These are phyloP conservation scores for Zaprionus bogoriensis DNA, from an alignment of 2,888 invertebrate species.

Conservation along the genomic window DNA sequence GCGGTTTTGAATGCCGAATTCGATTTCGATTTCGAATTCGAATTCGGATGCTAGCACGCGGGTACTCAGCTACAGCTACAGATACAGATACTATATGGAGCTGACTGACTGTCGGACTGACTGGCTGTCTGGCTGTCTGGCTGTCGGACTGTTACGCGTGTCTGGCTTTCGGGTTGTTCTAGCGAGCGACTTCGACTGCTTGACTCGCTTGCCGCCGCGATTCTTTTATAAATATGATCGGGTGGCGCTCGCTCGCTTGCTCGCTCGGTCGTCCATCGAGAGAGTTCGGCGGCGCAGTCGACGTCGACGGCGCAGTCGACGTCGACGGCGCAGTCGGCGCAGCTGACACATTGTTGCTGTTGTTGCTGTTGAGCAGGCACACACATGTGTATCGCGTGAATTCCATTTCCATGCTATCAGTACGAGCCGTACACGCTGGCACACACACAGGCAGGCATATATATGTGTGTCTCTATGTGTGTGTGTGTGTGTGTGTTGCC, in stretches of 20 bases:
- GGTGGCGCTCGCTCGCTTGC: too few species aligned
- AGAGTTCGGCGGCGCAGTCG: conserved; percentile 37
- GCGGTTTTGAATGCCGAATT: neutral
- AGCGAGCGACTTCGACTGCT: conserved; percentile 77
- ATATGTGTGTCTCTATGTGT: neutral
- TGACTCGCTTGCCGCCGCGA: conserved; percentile 69
- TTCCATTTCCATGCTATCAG: conserved; percentile 68
- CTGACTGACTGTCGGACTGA: neutral
- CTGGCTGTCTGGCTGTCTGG: conserved; percentile 10
- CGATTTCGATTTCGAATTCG: neutral
- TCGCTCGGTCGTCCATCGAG: conserved; percentile 30
- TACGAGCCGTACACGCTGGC: conserved; percentile 61
- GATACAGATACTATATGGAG: conserved; percentile 13
- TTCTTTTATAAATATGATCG: conserved; percentile 81
- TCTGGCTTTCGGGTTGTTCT: conserved; percentile 68
- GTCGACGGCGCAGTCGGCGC: conserved; percentile 1
- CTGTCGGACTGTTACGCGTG: conserved; percentile 17
- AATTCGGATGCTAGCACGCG: too few species aligned
- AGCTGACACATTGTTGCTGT: conserved; percentile 17
- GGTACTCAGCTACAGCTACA: conserved; percentile 15
- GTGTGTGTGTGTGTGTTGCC: conserved; percentile 10
- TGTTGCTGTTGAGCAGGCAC: conserved; percentile 25
- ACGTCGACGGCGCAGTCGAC: conserved; percentile 5
- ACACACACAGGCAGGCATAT: conserved; percentile 4
- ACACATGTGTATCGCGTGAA: conserved; percentile 77